Percentiles rank a stretch among this genome's conserved stretches.
These are phyloP conservation scores for Esperia sulphurella DNA, from an alignment of 2,888 invertebrate species.

Conservation along the genomic window DNA sequence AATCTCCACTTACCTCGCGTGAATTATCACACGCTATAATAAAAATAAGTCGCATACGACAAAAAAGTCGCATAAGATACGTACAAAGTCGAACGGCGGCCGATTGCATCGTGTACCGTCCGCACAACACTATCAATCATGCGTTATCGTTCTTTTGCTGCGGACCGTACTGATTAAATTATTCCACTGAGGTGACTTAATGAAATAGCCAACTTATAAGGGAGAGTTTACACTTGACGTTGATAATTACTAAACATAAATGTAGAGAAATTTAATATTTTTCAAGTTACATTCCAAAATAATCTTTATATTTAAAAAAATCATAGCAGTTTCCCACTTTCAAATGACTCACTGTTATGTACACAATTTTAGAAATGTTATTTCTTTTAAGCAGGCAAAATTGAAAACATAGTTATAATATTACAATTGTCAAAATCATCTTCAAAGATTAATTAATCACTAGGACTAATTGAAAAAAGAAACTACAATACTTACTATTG, in stretches of 20 bases:
- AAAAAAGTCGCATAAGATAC: conserved; percentile 18
- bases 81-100: conserved; percentile 15
- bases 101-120: conserved; percentile 45
- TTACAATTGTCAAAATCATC: no score
- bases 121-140: conserved; percentile 68
- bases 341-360: no score
- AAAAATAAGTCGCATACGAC: conserved; percentile 10
- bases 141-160: conserved; percentile 71
- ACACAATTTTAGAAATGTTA: no score
- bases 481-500: no score
- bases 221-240: conserved; percentile 23
- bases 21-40: conserved; percentile 11
- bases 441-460: no score
- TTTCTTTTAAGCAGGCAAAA: no score
- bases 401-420: no score
- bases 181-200: conserved; percentile 67
- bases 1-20: conserved; percentile 1
- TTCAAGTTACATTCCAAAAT: no score
- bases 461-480: no score
- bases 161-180: conserved; percentile 72
- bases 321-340: no score
- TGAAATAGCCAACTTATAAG: conserved; percentile 53
- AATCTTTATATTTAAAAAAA: no score
- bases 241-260: neutral
- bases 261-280: no score